Evolutionary conservation across 1,140 invertebrate species (phyloP).

Genomic region (Euglossa dilemma): DNA sequence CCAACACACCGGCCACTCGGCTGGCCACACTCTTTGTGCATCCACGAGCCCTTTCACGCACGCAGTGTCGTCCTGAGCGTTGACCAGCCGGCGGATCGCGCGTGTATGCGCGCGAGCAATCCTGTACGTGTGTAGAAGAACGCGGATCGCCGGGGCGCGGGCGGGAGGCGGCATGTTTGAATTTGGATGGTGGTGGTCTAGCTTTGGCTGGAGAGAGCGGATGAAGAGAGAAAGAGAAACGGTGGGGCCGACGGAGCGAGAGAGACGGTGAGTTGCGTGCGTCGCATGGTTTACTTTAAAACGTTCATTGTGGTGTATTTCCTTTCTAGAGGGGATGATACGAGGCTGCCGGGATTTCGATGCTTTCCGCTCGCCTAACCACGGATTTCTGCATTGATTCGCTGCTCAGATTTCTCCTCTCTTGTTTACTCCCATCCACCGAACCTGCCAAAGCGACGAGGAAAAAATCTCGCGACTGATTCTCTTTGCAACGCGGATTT

Average conservation of each 20-base stretch:
- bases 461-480: neutral
- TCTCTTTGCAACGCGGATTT: too few species aligned
- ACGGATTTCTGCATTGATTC: slow-evolving; percentile 7
- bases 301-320: slow-evolving; percentile 50
- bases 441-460: neutral
- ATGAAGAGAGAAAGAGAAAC: slow-evolving; percentile 12
- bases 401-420: neutral
- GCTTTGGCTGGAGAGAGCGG: slow-evolving; percentile 43
- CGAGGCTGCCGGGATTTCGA: slow-evolving; percentile 16
- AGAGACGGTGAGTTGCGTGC: slow-evolving; percentile 44
- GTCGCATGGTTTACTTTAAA: slow-evolving; percentile 62
- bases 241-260: slow-evolving; percentile 6
- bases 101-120: slow-evolving; percentile 30
- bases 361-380: slow-evolving; percentile 3
- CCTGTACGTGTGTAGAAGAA: slow-evolving; percentile 57
- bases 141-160: slow-evolving; percentile 37
- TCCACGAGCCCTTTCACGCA: slow-evolving; percentile 67
- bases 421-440: neutral
- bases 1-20: slow-evolving; percentile 61
- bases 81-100: slow-evolving; percentile 37
- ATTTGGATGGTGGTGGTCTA: slow-evolving; percentile 68
- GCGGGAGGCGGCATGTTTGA: slow-evolving; percentile 61
- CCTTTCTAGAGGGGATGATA: slow-evolving; percentile 32
- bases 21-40: slow-evolving; percentile 70
- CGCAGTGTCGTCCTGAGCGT: slow-evolving; percentile 45